A percentile compares a stretch with the other conserved stretches of the same genome.
Conservation (phyloP, 1,140 invertebrate genomes). For the Drosophila pectinifera region DNA sequence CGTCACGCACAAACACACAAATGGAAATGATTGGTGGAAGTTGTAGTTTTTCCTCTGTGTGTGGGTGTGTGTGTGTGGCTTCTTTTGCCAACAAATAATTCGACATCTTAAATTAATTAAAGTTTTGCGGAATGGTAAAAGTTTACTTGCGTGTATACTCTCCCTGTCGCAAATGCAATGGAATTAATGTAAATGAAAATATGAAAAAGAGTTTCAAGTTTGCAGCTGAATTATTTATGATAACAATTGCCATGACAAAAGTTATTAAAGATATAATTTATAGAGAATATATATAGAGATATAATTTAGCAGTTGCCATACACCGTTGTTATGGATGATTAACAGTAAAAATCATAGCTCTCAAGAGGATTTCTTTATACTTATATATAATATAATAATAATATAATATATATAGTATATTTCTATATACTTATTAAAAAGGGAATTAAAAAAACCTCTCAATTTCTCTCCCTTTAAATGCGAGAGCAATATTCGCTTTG, state of each 20-base stretch:
- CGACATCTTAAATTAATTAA: slow-evolving; percentile 44
- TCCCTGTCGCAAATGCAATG: slow-evolving; percentile 6
- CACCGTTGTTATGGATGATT: no score
- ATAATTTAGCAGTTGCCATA: no score
- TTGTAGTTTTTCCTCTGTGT: not conserved
- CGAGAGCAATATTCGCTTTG: no score
- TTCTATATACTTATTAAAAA: no score
- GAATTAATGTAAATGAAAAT: slow-evolving; percentile 14
- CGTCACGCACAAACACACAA: slow-evolving; percentile 2
- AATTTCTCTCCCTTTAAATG: no score
- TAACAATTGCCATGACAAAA: slow-evolving; percentile 2
- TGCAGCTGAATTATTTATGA: not conserved
- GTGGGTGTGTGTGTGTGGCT: not conserved
- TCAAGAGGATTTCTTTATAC: no score
- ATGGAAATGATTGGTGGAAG: slow-evolving; percentile 22
- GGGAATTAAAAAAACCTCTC: no score
- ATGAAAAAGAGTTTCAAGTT: slow-evolving; percentile 6
- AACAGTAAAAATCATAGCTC: no score
- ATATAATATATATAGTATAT: no score
- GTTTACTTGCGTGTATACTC: slow-evolving; percentile 4
- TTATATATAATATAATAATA: no score
- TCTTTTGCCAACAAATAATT: slow-evolving; percentile 34
- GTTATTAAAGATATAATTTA: no score
- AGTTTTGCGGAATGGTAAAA: slow-evolving; percentile 32
- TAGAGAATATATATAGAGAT: no score